Evolutionary conservation across 2,797 vertebrate species (phyloP).

Genomic region (Distichodus sexfasciatus): DNA sequence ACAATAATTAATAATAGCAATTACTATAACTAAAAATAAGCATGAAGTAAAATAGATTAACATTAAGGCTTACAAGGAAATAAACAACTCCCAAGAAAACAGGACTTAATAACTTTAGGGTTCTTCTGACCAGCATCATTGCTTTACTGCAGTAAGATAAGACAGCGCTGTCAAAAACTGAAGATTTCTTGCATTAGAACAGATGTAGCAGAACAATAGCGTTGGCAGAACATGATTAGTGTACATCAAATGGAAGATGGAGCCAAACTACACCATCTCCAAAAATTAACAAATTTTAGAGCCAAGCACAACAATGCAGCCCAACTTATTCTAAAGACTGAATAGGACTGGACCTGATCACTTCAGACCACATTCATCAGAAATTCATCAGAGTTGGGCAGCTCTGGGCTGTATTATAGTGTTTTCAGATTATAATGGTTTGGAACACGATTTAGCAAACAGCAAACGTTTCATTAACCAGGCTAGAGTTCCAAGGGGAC

Average conservation of each 20-base stretch:
- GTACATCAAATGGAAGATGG: too few species aligned
- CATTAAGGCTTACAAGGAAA: constrained; percentile 63
- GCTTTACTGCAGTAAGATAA: constrained; percentile 35
- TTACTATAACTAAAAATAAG: constrained; percentile 37
- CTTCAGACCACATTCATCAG: too few species aligned
- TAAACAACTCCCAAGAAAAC: constrained; percentile 40
- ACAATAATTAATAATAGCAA: constrained; percentile 30
- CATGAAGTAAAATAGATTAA: constrained; percentile 27
- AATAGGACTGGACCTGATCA: too few species aligned
- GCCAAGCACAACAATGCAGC: too few species aligned
- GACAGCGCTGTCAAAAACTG: constrained; percentile 9
- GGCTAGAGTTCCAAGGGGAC: constrained; percentile 19
- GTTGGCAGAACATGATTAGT: background rate
- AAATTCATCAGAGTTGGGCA: too few species aligned
- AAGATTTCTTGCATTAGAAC: background rate
- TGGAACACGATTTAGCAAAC: background rate
- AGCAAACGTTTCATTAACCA: background rate
- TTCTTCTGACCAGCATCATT: background rate
- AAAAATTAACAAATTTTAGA: too few species aligned
- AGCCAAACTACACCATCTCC: too few species aligned
- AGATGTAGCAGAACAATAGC: background rate
- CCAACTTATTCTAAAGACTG: too few species aligned
- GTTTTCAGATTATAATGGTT: background rate
- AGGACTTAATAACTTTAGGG: background rate
- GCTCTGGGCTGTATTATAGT: too few species aligned